A percentile compares a stretch with the other conserved stretches of the same genome.
Evolutionary conservation across 1,140 invertebrate species (phyloP).

Genomic region (Sycophila sp.): DNA sequence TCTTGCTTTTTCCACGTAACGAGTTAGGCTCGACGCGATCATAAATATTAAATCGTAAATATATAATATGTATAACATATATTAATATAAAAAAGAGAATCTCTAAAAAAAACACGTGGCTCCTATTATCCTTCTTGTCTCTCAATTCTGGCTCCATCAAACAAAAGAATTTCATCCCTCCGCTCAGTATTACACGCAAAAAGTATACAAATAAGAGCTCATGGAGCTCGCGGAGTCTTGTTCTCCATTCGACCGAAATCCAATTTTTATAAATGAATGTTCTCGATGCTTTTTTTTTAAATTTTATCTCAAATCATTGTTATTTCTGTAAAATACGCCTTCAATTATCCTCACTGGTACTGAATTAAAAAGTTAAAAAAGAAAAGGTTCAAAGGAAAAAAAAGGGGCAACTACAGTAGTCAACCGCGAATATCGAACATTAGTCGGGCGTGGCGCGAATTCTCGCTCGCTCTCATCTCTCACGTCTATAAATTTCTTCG

Average conservation of each 20-base stretch:
- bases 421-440: conserved; percentile 50
- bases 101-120: conserved; percentile 52
- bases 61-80: conserved; percentile 48
- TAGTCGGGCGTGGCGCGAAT: conserved; percentile 29
- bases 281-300: too few relatives aligned
- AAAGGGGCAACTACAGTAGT: conserved; percentile 44
- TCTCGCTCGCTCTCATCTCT: conserved; percentile 17
- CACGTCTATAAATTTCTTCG: not conserved
- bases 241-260: conserved; percentile 16
- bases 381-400: too few relatives aligned
- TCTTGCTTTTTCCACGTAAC: conserved; percentile 14
- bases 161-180: not conserved
- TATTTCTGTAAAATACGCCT: conserved; percentile 63
- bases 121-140: conserved; percentile 42
- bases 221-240: conserved; percentile 37
- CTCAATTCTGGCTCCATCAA: conserved; percentile 18
- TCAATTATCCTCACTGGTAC: conserved; percentile 56
- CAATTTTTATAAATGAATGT: not conserved
- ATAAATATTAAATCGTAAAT: conserved; percentile 48
- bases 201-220: conserved; percentile 43
- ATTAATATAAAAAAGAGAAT: conserved; percentile 56
- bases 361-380: conserved; percentile 34
- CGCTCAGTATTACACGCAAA: too few relatives aligned
- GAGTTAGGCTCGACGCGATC: conserved; percentile 23
- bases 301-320: conserved; percentile 30